These are phyloP conservation scores for Hippocampus kuda DNA, from an alignment of 2,797 vertebrate species.

Conservation along the genomic window DNA sequence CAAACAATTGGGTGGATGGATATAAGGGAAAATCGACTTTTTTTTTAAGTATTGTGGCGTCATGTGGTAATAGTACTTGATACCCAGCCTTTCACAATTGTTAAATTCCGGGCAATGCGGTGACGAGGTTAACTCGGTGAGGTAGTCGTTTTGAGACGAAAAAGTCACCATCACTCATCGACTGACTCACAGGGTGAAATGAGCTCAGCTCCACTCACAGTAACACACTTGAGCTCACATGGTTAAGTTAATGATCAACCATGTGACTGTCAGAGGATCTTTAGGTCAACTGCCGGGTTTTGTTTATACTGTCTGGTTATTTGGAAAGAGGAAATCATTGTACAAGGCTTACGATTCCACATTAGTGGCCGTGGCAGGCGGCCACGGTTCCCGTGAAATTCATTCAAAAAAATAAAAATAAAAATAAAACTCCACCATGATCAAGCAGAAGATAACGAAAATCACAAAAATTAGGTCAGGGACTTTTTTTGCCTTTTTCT, in stretches of 20 bases:
- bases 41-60: neutral
- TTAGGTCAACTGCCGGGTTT: neutral
- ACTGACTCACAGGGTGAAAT: neutral
- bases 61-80: neutral
- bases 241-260: slow-evolving; percentile 1
- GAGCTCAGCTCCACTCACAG: neutral
- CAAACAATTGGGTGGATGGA: too few species aligned
- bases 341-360: slow-evolving; percentile 24
- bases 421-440: neutral
- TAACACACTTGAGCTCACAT: neutral
- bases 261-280: neutral
- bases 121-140: neutral
- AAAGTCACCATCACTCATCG: neutral
- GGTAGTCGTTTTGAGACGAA: neutral
- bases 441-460: neutral
- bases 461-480: neutral
- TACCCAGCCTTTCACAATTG: neutral
- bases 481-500: neutral
- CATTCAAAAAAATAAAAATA: neutral
- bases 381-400: slow-evolving; percentile 17
- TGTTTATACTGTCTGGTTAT: slow-evolving; percentile 7
- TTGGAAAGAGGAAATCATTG: slow-evolving; percentile 42
- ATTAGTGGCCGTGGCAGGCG: slow-evolving; percentile 2
- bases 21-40: neutral
- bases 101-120: neutral